Conservation (phyloP, 2,113 vertebrate genomes). For the Paradoxurus hermaphroditus region DNA sequence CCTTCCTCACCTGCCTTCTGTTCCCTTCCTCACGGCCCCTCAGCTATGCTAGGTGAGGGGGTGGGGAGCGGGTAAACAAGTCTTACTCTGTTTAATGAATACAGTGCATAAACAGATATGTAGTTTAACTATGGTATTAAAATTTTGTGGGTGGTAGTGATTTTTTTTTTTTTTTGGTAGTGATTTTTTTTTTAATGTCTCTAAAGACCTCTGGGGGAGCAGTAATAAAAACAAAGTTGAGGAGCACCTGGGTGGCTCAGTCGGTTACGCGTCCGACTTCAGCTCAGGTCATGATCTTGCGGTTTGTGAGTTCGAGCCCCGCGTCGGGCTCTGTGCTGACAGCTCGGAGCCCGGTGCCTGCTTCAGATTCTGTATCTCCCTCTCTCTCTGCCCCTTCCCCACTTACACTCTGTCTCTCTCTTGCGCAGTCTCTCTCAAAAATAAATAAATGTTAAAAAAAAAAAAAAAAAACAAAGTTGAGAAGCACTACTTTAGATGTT, state of each 20-base stretch:
- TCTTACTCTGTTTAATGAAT: not conserved
- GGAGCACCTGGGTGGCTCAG: not conserved
- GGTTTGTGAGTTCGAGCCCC: too few species aligned
- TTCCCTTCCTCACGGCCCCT: not conserved
- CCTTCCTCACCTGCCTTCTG: not conserved
- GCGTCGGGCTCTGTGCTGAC: too few species aligned
- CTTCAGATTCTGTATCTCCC: too few species aligned
- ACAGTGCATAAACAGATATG: not conserved
- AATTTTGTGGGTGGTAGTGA: not conserved
- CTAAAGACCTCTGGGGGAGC: not conserved
- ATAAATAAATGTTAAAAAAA: not conserved
- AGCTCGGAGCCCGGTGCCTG: too few species aligned
- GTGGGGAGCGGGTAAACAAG: not conserved
- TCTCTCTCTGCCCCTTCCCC: too few species aligned
- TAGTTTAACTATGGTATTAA: not conserved
- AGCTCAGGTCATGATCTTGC: too few species aligned
- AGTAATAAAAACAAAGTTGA: not conserved
- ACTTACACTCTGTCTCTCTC: too few species aligned
- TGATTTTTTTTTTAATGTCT: not conserved
- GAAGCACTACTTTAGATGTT: not conserved
- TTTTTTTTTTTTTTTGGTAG: not conserved
- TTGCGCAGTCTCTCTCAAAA: too few species aligned
- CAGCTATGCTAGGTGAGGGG: not conserved
- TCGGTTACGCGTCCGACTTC: too few species aligned
- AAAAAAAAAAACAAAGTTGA: not conserved